phyloP scores from a whole-genome alignment of 2,113 vertebrate species.

The Cyprinus carpio region DNA sequence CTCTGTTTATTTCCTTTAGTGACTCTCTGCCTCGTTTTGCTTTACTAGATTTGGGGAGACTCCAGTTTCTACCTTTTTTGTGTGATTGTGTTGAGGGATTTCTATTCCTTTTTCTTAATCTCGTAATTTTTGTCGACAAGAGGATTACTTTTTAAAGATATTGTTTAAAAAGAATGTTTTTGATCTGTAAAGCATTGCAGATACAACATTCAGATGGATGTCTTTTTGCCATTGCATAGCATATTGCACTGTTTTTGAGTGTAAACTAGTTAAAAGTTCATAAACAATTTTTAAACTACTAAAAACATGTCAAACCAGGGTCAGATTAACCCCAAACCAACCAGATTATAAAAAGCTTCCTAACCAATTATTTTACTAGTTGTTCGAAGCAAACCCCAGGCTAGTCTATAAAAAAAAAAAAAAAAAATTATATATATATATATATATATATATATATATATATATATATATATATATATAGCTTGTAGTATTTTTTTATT shows the following conservation, averaged over 20 bases:
- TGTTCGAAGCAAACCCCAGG: not conserved
- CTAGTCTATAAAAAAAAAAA: not conserved
- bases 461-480: too few relatives aligned
- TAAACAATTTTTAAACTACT: not conserved
- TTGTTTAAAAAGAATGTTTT: not conserved
- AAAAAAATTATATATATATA: too few relatives aligned
- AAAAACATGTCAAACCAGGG: not conserved
- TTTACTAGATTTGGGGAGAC: constrained; percentile 42
- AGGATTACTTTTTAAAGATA: constrained; percentile 8
- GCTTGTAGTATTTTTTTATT: too few relatives aligned
- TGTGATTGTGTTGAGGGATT: constrained; percentile 10
- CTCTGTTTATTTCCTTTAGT: constrained; percentile 76
- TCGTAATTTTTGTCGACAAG: constrained; percentile 7
- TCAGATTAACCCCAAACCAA: not conserved
- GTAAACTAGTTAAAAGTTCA: not conserved
- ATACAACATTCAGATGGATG: not conserved
- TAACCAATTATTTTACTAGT: not conserved
- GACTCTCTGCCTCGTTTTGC: constrained; percentile 63
- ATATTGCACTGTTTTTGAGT: not conserved
- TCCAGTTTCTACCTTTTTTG: constrained; percentile 33
- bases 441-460: too few relatives aligned
- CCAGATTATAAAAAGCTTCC: not conserved
- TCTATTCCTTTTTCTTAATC: not conserved
- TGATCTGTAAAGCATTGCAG: not conserved
- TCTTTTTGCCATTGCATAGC: not conserved